Base-by-base conservation (phyloP, 2,888 invertebrate genomes). In the Hetaerina titia region DNA sequence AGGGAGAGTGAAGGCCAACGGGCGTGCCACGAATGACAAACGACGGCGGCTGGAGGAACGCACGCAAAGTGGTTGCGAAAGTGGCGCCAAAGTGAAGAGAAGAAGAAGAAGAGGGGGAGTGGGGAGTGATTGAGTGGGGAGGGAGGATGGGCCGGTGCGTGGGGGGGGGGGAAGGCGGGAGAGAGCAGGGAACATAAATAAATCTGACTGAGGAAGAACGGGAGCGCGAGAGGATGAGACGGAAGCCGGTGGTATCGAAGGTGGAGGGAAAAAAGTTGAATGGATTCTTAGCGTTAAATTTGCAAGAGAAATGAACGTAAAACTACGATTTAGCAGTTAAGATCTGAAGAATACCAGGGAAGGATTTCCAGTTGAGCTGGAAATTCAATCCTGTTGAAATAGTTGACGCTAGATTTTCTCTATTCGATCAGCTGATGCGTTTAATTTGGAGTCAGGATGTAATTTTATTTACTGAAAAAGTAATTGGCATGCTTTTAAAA, bases 11-110 rank as follows among this genome's bases (percentile, higher is more conserved):
- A 92, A 92, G 92, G 92, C 74, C 92, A 56, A 92, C 56, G 92
- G 92, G 92, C 92, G 92, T 92, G 92, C 25, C 69, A 31, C 69
- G 92, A 92, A 92, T 92, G 92, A 92, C 92, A 92, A 92, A 92
- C 57, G 92, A 57, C 92, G 64, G 69, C 57, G 64, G 92, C 56
- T 31, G 69, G 92, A 64, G 69, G 92, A 64, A 56, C 45, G 92
- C 92, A 81, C 81, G 92, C 92, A 92, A 92, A 92, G 92, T 74
- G 92, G 92, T 92, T 92, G 64, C 92, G 92, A 92, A 92, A 92
- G 92, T 92, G 92, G 92, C 92, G 92, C 92, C 92, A 92, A 45
- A 56, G 92, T 22, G 69, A 45, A 69, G 90, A 15, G 64, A 31
- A 17, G 64, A 9, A 81, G 57, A 89, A 25, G 58, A 58, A 57